Evolutionary conservation across 2,797 vertebrate genomes (phyloP), one percentile per base, ranked within the genome.

Genomic region (Meriones psammophilus): DNA sequence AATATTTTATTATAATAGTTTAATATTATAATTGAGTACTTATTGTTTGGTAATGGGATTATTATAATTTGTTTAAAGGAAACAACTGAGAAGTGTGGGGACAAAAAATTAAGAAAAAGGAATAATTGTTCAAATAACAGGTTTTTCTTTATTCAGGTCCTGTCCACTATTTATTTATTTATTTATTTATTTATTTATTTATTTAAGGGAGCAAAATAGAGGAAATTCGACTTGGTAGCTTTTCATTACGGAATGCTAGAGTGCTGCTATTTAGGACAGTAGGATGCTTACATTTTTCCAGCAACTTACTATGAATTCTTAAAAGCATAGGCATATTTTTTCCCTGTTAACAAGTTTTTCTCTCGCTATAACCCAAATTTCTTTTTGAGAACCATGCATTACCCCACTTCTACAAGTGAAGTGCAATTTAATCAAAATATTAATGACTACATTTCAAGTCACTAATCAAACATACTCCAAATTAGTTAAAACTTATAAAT

Each of bases 401-500:
- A 26, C 26, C 54, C 93, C 22, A 73, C 91, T 33, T 95, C 80
- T 94, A 86, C 17, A 96, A 66, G 10, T 94, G 6, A 94, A 88
- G 56, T 0, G 0, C 58, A 4, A 22, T 84, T 94, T 92, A 95
- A 92, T 68, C 36, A 86, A 95, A 33, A 87, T 95, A 60, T 97
- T 97, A 94, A 68, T 89, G 50, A 89, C 68, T 94, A 33, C 36
- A 93, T 85, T 73, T 91, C 50, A 73, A 94, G 77, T 76, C 46
- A 74, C 28, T 68, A 42, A 95, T 98, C 92, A 94, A 97, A 98
- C 96, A 74, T 50, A 95, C 96, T 96, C 92, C 73, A 91, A 92
- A 98, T 91, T 95, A 97, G 85, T 91, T 97, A 97, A 97, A 88
- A 96, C 81, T 97, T 97, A 97, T 96, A 95, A 97, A 98, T 98